Base-by-base conservation (phyloP, 2,888 invertebrate genomes). In the Ceratothoa steindachneri region DNA sequence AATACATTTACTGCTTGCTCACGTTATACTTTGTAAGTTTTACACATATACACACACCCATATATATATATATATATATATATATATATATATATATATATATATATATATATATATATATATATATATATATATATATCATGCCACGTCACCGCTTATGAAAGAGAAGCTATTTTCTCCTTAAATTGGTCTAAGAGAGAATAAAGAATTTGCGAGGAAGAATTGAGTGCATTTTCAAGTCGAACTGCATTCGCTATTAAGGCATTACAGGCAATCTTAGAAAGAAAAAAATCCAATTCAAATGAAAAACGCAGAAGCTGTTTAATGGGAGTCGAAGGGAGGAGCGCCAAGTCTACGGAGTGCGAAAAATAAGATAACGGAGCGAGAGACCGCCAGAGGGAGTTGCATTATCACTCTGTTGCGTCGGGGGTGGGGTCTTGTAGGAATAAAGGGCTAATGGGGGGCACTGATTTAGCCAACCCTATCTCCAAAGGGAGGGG, bases 11-110 rank as follows among this genome's bases (percentile, higher is more conserved):
- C n/a, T n/a, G n/a, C n/a, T n/a, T n/a, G n/a, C n/a, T n/a, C n/a
- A n/a, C n/a, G n/a, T n/a, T n/a, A n/a, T n/a, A n/a, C n/a, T n/a
- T n/a, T n/a, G n/a, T n/a, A n/a, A n/a, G n/a, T 19, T 12, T 15
- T 55, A 55, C 19, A 55, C 19, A 55, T 22, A 55, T 55, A 19
- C 19, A 55, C 19, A 12, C 7, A 19, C 19, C 7, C 19, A 55
- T 22, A 55, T 22, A 55, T 22, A 55, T 22, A 55, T 22, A 55
- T 22, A 55, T 22, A 55, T 22, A 55, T 22, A 55, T 22, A 60
- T 60, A 60, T 60, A 60, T 60, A 60, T 60, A 60, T 60, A 60
- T 60, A 60, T 60, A 60, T 60, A 7, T 60, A 60, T 60, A 60
- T 60, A 60, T 60, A 60, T 60, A 60, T 60, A 60, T 60, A 60